A percentile compares a stretch with the other conserved stretches of the same genome.
Evolutionary conservation across 2,888 invertebrate species (phyloP).

Genomic region (Subacronicta megacephala): DNA sequence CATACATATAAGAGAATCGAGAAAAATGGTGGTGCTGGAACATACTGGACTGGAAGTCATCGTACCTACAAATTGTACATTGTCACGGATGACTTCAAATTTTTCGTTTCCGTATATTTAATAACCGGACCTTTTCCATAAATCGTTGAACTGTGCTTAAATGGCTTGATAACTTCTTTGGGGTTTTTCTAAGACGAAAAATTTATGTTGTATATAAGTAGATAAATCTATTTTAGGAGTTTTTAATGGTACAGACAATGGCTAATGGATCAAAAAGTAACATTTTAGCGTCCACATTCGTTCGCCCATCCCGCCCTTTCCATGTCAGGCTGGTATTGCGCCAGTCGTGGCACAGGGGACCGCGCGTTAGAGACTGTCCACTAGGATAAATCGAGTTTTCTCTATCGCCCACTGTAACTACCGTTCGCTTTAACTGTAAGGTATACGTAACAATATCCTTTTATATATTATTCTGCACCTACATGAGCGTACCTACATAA

Average conservation of each 20-base stretch:
- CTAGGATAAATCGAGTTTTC: slow-evolving; percentile 75
- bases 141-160: no score
- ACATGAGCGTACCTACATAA: background rate
- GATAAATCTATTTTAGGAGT: slow-evolving; percentile 19
- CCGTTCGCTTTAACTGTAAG: slow-evolving; percentile 65
- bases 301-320: slow-evolving; percentile 76
- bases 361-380: slow-evolving; percentile 74
- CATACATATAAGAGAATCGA: no score
- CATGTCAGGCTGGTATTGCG: slow-evolving; percentile 72
- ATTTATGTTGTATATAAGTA: background rate
- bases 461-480: slow-evolving; percentile 29
- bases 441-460: slow-evolving; percentile 51
- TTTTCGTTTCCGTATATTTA: no score
- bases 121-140: no score
- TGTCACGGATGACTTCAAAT: no score
- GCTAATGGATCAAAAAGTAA: slow-evolving; percentile 44
- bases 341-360: slow-evolving; percentile 64
- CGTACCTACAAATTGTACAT: no score
- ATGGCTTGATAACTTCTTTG: no score
- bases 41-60: no score
- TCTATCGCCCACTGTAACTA: slow-evolving; percentile 66
- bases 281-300: slow-evolving; percentile 65
- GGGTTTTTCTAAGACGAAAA: no score
- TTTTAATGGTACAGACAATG: slow-evolving; percentile 34
- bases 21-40: no score